phyloP scores from a whole-genome alignment of 2,888 invertebrate genomes.

The Agonopterix arenella region DNA sequence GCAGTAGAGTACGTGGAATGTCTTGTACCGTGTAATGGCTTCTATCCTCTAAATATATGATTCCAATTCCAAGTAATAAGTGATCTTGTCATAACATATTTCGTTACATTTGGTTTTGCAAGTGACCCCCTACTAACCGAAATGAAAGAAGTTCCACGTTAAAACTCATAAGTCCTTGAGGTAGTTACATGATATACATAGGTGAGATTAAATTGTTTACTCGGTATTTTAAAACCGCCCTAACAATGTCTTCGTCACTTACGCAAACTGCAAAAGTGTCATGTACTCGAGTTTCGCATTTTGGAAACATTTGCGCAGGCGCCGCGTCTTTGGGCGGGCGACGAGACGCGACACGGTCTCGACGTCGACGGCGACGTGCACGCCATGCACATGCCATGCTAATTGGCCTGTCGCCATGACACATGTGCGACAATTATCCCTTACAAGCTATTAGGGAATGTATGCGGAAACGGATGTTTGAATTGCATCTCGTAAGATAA shows the following conservation, averaged over 20 bases:
- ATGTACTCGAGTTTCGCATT: conserved; percentile 31
- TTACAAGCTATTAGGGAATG: conserved; percentile 69
- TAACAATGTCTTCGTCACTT: conserved; percentile 26
- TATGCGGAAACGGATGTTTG: conserved; percentile 75
- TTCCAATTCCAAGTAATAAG: no score
- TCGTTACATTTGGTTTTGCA: no score
- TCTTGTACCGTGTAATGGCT: no score
- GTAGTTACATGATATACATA: no score
- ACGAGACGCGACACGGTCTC: neutral
- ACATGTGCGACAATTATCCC: conserved; percentile 75
- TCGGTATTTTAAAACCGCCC: neutral
- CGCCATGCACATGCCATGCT: conserved; percentile 54
- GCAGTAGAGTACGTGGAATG: no score
- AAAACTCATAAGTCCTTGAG: no score
- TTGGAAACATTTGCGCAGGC: conserved; percentile 22
- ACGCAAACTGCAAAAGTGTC: conserved; percentile 16
- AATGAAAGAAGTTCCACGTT: no score
- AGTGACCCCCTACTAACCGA: no score
- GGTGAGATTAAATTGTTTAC: no score
- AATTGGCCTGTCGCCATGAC: conserved; percentile 74
- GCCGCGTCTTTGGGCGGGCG: neutral
- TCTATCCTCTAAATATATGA: no score
- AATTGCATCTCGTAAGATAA: conserved; percentile 70
- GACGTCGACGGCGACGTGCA: conserved; percentile 34
- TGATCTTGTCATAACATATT: no score